Evolutionary conservation across 2,888 invertebrate species (phyloP), one percentile per base, ranked within the genome.

Genomic region (Lucinisca nassula): DNA sequence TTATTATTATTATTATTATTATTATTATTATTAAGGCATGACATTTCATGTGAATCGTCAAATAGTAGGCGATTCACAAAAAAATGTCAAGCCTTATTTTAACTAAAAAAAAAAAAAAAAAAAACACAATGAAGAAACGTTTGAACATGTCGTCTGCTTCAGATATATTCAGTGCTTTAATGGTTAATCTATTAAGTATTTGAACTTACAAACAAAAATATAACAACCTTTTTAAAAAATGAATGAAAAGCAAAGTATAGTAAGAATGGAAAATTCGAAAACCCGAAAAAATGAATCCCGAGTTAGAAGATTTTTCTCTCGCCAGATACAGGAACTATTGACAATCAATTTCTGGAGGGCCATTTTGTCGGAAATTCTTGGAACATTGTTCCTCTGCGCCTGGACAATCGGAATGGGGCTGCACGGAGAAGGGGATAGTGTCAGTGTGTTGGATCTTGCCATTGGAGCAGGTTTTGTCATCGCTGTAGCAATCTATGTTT

Each of bases 381-480:
- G 93, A 32, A 89, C 89, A 17, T 72, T 91, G 14, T 73, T 94
- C 27, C 75, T 94, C 40, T 89, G 89, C 17, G 84, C 93, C 30
- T 91, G 92, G 74, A 84, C 89, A 35, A 90, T 94, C 4, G 91
- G 91, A 10, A 82, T 84, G 0, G 90, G 90, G 1, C 75, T 93
- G 10, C 58, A 80, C 24, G 78, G 79, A 30, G 61, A 76, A 21
- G 82, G 72, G 21, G 37, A 77, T 10, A 74, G 74, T n/a, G 45
- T 74, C 2, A 82, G 87, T 21, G 81, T 89, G 17, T 77, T 91
- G 0, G 88, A 89, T n/a, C 49, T 84, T 12, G 92, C 92, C 3
- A 70, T 94, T 1, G 89, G 89, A 32, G 86, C 90, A 2, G 94
- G 93, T 0, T 92, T 94, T 73, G 90, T 92, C 73, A 86, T 94